Base-by-base conservation (phyloP, 2,113 vertebrate genomes). In the Lontra canadensis region DNA sequence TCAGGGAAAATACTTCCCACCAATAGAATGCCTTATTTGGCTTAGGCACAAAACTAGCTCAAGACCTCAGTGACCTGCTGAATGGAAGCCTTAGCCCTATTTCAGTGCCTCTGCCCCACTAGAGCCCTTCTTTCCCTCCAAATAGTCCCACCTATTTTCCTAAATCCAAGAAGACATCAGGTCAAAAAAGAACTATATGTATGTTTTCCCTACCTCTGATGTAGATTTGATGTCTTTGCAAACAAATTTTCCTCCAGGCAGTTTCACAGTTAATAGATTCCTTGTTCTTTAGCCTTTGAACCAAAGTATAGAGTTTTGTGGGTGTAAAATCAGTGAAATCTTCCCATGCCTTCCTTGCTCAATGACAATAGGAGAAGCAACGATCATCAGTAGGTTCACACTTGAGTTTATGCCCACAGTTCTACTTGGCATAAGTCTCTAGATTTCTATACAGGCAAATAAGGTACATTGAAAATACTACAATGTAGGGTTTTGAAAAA, bases 11-110 rank as follows among this genome's bases (percentile, higher is more conserved):
- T 34, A 71, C 4, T 92, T 94, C 39, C 47, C 36, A 78, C 21
- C 36, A 69, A 65, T 6, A 92, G 23, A 95, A 92, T 79, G 39
- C 63, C 65, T 94, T 59, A 69, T 88, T 91, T 92, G 82, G 39
- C 42, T 8, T 63, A 65, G 3, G 7, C 10, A 52, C n/a, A 81
- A 90, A 80, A 79, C 34, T 52, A 78, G 49, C 20, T 47, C 52
- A 85, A 73, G 23, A 44, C 26, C 31, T 52, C 67, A 88, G 52
- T 84, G 84, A 63, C 23, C 31, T 6, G 2, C 5, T 6, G 17
- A 79, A 7, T 71, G 6, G 4, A 39, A 39, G 87, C 4, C 29
- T 79, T 34, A 52, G 52, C 44, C 80, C 25, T 87, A 39, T 25
- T 67, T 81, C 42, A 18, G 29, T 34, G 23, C 14, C 13, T 88